Conservation (phyloP, 2,888 invertebrate species). For the Noctua comes region DNA sequence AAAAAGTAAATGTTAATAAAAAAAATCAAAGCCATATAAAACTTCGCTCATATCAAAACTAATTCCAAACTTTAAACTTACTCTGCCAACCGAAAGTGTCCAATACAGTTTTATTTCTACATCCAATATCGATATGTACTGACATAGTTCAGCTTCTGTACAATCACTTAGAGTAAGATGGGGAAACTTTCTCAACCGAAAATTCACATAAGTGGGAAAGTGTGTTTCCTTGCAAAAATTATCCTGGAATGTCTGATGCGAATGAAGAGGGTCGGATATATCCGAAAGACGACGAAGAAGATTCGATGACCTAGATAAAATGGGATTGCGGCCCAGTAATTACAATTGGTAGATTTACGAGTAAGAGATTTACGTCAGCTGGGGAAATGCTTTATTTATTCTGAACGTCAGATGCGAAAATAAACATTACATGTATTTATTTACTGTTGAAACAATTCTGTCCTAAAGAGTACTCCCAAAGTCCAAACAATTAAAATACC, state of each 20-base stretch:
- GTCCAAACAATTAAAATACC: conserved; percentile 2
- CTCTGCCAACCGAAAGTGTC: conserved; percentile 31
- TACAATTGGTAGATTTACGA: conserved; percentile 57
- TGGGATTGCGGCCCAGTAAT: conserved; percentile 58
- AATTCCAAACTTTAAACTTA: conserved; percentile 30
- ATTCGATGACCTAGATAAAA: conserved; percentile 60
- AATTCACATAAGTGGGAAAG: conserved; percentile 62
- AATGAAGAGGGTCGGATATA: conserved; percentile 66
- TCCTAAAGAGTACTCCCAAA: neutral
- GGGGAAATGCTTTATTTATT: conserved; percentile 29
- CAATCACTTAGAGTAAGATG: conserved; percentile 52
- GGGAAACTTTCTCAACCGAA: conserved; percentile 50
- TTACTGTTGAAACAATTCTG: conserved; percentile 9
- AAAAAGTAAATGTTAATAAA: conserved; percentile 10
- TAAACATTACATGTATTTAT: conserved; percentile 8
- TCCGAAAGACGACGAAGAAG: conserved; percentile 48
- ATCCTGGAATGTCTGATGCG: conserved; percentile 54
- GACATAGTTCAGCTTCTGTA: conserved; percentile 29
- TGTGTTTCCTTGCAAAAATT: conserved; percentile 62
- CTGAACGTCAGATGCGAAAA: conserved; percentile 10
- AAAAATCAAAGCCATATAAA: conserved; percentile 6
- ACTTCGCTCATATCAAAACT: neutral
- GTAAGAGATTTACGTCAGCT: conserved; percentile 31
- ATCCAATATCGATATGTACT: conserved; percentile 29
- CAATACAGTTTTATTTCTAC: conserved; percentile 46